phyloP scores from a whole-genome alignment of 2,113 vertebrate genomes.

The Zosterops japonicus region DNA sequence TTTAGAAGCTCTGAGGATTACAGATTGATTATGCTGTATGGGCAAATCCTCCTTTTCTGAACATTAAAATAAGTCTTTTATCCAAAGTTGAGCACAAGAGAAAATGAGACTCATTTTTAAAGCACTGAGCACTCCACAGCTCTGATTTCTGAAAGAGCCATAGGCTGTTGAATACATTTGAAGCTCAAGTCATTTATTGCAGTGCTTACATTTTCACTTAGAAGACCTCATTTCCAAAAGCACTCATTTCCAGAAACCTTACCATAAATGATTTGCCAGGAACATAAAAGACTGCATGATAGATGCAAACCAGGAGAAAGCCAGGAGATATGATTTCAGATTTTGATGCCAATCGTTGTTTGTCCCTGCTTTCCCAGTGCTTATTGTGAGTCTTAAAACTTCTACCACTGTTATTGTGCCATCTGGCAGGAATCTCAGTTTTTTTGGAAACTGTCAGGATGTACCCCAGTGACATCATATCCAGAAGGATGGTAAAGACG shows the following conservation, averaged over 20 bases:
- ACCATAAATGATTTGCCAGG: neutral
- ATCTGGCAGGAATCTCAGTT: neutral
- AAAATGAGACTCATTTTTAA: conserved; percentile 28
- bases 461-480: neutral
- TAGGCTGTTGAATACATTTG: neutral
- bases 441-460: neutral
- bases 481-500: neutral
- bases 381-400: neutral
- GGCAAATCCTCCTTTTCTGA: conserved; percentile 6
- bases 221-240: neutral
- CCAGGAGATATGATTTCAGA: neutral
- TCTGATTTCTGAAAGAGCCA: neutral
- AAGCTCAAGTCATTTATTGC: neutral
- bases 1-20: conserved; percentile 3
- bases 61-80: conserved; percentile 3
- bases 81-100: neutral
- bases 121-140: neutral
- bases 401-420: neutral
- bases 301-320: neutral
- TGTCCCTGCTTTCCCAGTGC: neutral
- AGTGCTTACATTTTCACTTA: neutral
- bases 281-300: neutral
- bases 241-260: neutral
- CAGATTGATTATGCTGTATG: neutral
- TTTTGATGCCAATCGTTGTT: neutral